A percentile compares a stretch with the other conserved stretches of the same genome.
Evolutionary conservation across 2,113 vertebrate genomes (phyloP).

Genomic region (Hipposideros armiger): DNA sequence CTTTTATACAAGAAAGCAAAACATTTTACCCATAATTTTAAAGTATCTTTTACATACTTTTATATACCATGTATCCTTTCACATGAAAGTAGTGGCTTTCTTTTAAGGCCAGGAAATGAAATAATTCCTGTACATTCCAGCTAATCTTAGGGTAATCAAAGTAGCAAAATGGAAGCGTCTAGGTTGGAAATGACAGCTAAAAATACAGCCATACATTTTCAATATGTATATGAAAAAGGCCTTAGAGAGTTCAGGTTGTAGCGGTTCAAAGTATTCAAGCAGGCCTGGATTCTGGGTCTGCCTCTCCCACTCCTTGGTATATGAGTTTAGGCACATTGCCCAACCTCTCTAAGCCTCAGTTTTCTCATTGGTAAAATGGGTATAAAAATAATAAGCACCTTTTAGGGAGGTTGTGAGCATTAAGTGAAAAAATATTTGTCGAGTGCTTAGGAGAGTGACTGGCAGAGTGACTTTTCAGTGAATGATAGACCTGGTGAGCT

Average conservation of each 20-base stretch:
- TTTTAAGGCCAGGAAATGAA: conserved; percentile 74
- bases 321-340: background rate
- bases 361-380: conserved; percentile 30
- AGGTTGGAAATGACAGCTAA: conserved; percentile 68
- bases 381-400: conserved; percentile 7
- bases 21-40: conserved; percentile 59
- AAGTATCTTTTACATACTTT: conserved; percentile 56
- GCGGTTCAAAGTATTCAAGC: background rate
- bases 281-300: conserved; percentile 11
- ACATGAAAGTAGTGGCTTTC: conserved; percentile 32
- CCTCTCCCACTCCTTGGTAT: background rate
- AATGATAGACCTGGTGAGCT: background rate
- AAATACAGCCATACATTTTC: conserved; percentile 64
- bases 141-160: conserved; percentile 70
- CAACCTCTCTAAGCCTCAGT: conserved; percentile 23
- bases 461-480: background rate
- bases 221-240: conserved; percentile 55
- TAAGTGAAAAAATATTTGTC: background rate
- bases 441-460: background rate
- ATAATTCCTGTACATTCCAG: conserved; percentile 17
- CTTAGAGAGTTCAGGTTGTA: conserved; percentile 46
- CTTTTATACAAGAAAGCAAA: conserved; percentile 68
- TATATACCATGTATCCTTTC: conserved; percentile 45
- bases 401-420: conserved; percentile 8
- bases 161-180: conserved; percentile 72